These are phyloP conservation scores for Lasioglossum calceatum DNA, from an alignment of 2,888 invertebrate species.

Conservation along the genomic window DNA sequence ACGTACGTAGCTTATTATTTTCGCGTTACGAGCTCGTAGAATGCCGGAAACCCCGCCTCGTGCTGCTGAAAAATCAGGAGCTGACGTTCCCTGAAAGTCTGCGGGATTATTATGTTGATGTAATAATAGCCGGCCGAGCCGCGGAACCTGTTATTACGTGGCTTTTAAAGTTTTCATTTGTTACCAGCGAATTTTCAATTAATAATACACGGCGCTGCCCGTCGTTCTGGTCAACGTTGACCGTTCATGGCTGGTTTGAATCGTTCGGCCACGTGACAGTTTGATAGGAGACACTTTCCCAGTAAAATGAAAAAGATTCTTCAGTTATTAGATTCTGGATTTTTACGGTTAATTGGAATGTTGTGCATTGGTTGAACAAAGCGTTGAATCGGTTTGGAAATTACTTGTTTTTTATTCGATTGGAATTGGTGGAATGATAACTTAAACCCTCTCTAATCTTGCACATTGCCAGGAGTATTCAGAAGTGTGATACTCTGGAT, in stretches of 20 bases:
- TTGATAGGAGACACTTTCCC: neutral
- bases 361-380: too few species aligned
- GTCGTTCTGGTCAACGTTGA: neutral
- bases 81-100: constrained; percentile 36
- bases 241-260: neutral
- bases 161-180: constrained; percentile 31
- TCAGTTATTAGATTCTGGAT: neutral
- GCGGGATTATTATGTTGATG: constrained; percentile 38
- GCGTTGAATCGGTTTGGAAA: neutral
- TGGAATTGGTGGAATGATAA: neutral
- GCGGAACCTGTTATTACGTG: constrained; percentile 28
- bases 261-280: neutral
- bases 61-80: constrained; percentile 34
- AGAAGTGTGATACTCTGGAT: neutral
- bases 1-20: constrained; percentile 47
- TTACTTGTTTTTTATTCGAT: neutral
- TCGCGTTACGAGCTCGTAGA: constrained; percentile 43
- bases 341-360: neutral
- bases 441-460: neutral
- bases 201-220: constrained; percentile 18
- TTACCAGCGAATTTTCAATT: constrained; percentile 38
- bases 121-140: constrained; percentile 40
- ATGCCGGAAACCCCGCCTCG: constrained; percentile 50
- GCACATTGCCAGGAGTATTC: neutral
- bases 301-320: neutral